phyloP scores from a whole-genome alignment of 1,140 invertebrate genomes.

The Portunus trituberculatus region DNA sequence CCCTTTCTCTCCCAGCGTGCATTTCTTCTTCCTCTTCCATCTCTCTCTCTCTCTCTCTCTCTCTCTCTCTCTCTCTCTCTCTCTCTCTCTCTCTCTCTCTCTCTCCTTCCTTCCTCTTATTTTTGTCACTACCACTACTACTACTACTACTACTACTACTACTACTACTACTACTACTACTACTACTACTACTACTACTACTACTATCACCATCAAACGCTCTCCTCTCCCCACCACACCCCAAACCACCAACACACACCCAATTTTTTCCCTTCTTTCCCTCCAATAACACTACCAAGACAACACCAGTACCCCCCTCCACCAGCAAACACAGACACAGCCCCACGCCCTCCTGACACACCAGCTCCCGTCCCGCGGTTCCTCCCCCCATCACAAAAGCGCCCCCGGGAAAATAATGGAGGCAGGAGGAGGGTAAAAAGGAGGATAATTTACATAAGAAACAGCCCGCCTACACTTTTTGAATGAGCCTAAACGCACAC shows the following conservation, averaged over 20 bases:
- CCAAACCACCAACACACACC: no score
- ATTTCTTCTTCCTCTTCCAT: no score
- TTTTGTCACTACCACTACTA: not conserved
- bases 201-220: not conserved
- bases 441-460: not conserved
- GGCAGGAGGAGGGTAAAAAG: not conserved
- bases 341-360: not conserved
- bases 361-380: not conserved
- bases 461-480: not conserved
- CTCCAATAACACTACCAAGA: no score
- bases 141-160: not conserved
- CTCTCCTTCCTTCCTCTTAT: not conserved
- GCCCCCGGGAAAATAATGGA: not conserved
- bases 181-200: not conserved
- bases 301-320: no score
- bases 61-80: no score
- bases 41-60: not conserved
- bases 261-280: no score
- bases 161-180: not conserved
- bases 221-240: no score
- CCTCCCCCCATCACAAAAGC: not conserved
- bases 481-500: not conserved
- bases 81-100: not conserved
- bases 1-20: not conserved
- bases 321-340: not conserved